These are phyloP conservation scores for Monomorium pharaonis DNA, from an alignment of 1,140 invertebrate genomes.

Conservation along the genomic window DNA sequence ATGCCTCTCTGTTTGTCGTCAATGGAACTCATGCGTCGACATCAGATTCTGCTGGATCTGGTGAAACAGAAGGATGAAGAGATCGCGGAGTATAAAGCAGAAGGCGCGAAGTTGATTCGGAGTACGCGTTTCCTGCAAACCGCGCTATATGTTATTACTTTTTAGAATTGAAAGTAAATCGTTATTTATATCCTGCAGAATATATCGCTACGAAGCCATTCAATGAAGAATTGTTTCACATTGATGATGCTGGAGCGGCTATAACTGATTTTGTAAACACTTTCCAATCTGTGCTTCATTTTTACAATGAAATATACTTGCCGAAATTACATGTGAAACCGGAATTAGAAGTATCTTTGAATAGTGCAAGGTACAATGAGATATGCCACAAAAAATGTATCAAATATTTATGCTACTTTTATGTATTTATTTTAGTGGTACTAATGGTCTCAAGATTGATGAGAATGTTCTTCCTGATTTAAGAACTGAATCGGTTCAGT, in stretches of 20 bases:
- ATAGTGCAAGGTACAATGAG: conserved; percentile 26
- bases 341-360: neutral
- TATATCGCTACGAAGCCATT: conserved; percentile 77
- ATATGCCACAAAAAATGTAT: neutral
- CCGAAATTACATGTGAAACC: neutral
- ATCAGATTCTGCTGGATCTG: conserved; percentile 73
- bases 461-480: neutral
- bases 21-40: conserved; percentile 68
- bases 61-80: conserved; percentile 80
- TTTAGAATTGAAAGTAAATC: conserved; percentile 17
- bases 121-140: conserved; percentile 63
- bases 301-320: conserved; percentile 54
- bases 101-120: conserved; percentile 78
- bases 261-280: conserved; percentile 27
- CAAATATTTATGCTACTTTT: neutral
- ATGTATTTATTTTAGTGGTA: conserved; percentile 2
- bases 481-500: neutral
- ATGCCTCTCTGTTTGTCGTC: conserved; percentile 73
- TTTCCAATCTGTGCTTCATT: conserved; percentile 59
- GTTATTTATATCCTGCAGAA: conserved; percentile 71
- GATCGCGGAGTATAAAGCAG: conserved; percentile 80
- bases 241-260: neutral
- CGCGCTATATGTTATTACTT: neutral
- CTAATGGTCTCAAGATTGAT: neutral
- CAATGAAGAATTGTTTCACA: conserved; percentile 68